These are phyloP conservation scores for Heliconius hortense DNA, from an alignment of 2,888 invertebrate species.

Conservation along the genomic window DNA sequence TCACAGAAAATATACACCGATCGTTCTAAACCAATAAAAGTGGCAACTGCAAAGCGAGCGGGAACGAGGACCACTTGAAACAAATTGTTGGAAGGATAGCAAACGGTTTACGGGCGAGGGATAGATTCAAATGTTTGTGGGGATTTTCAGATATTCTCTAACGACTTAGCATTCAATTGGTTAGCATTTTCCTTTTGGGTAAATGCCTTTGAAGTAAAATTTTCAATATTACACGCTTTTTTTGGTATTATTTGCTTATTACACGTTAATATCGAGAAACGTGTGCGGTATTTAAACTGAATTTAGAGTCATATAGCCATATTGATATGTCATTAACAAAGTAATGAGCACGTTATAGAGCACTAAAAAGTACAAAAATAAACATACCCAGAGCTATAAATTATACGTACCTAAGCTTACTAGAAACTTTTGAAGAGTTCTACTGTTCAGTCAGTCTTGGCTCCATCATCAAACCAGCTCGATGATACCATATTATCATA, in stretches of 20 bases:
- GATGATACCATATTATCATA: too few relatives aligned
- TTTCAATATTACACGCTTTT: not conserved
- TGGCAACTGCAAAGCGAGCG: conserved; percentile 4
- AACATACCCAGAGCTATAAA: too few relatives aligned
- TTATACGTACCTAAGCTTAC: too few relatives aligned
- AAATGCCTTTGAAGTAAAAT: not conserved
- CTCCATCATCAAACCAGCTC: too few relatives aligned
- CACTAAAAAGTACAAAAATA: too few relatives aligned
- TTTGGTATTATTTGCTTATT: not conserved
- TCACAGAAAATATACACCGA: conserved; percentile 2
- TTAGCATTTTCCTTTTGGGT: conserved; percentile 9
- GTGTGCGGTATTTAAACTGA: too few relatives aligned
- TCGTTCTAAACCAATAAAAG: conserved; percentile 15
- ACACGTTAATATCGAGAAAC: too few relatives aligned
- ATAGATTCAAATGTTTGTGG: conserved; percentile 6
- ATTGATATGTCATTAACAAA: too few relatives aligned
- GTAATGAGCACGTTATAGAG: too few relatives aligned
- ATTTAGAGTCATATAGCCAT: too few relatives aligned
- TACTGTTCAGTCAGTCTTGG: too few relatives aligned
- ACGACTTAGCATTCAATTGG: conserved; percentile 18
- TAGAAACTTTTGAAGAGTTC: too few relatives aligned
- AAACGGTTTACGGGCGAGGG: conserved; percentile 21
- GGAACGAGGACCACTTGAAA: conserved; percentile 19
- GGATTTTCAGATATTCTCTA: conserved; percentile 17
- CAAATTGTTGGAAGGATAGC: conserved; percentile 22